These are phyloP conservation scores for Pipra filicauda DNA, from an alignment of 2,113 vertebrate genomes.

Conservation along the genomic window DNA sequence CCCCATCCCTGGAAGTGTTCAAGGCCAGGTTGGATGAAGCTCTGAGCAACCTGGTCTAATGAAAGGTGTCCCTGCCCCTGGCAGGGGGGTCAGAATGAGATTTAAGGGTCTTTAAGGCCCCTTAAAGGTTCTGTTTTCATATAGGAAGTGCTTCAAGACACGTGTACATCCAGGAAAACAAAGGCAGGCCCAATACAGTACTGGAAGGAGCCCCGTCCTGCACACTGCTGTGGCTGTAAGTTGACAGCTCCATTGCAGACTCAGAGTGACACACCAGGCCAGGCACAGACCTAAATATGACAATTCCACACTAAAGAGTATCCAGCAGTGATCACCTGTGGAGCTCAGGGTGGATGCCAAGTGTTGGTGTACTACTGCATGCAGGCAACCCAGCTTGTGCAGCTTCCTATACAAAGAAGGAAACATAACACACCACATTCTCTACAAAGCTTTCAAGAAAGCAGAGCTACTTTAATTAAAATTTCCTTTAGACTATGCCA, in stretches of 20 bases:
- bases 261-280: not conserved
- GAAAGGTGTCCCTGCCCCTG: not conserved
- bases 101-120: not conserved
- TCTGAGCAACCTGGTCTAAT: not conserved
- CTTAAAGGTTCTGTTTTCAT: not conserved
- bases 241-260: not conserved
- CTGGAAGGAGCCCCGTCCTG: not conserved
- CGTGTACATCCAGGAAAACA: rapidly evolving
- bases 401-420: not conserved
- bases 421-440: not conserved
- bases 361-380: not conserved
- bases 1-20: not conserved
- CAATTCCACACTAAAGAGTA: not conserved
- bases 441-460: not conserved
- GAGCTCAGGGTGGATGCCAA: not conserved
- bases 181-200: not conserved
- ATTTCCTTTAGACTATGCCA: not conserved
- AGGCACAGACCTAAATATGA: not conserved
- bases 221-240: not conserved
- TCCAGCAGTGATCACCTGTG: not conserved
- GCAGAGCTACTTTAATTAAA: not conserved
- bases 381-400: not conserved
- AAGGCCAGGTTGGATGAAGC: not conserved
- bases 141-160: not conserved
- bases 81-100: not conserved